These are phyloP conservation scores for Ctenicera cuprea DNA, from an alignment of 2,888 invertebrate genomes.

Conservation along the genomic window DNA sequence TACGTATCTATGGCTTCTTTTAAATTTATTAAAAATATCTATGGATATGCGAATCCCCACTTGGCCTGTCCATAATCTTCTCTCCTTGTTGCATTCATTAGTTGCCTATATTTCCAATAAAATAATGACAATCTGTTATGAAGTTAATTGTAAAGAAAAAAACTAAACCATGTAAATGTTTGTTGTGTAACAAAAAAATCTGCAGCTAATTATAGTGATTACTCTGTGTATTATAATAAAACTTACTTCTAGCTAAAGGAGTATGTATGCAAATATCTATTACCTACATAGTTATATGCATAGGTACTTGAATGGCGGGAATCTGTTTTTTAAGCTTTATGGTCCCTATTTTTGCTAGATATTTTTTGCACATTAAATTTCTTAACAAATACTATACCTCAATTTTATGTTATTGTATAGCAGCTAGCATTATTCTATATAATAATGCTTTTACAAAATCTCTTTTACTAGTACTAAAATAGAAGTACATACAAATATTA, in stretches of 20 bases:
- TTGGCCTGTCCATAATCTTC: no score
- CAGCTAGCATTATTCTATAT: slow-evolving; percentile 57
- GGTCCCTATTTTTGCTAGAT: slow-evolving; percentile 67
- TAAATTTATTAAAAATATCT: no score
- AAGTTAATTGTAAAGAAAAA: no score
- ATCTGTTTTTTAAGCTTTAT: slow-evolving; percentile 65
- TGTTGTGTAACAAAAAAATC: no score
- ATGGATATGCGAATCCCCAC: no score
- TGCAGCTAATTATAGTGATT: background rate
- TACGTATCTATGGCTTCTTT: no score
- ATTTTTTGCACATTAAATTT: slow-evolving; percentile 56
- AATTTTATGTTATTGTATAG: slow-evolving; percentile 59
- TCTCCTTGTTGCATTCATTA: no score
- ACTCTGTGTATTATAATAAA: background rate
- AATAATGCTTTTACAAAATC: slow-evolving; percentile 51
- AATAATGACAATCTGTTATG: no score
- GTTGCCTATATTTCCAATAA: no score
- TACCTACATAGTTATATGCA: slow-evolving; percentile 54
- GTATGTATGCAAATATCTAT: slow-evolving; percentile 50
- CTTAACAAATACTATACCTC: slow-evolving; percentile 46
- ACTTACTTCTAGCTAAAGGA: slow-evolving; percentile 31
- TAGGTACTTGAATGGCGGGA: slow-evolving; percentile 66
- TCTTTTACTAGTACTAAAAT: slow-evolving; percentile 19
- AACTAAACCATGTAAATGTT: no score
- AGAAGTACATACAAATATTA: slow-evolving; percentile 37